These are phyloP conservation scores for Epistrophe eligans DNA, from an alignment of 2,888 invertebrate species.

Conservation along the genomic window DNA sequence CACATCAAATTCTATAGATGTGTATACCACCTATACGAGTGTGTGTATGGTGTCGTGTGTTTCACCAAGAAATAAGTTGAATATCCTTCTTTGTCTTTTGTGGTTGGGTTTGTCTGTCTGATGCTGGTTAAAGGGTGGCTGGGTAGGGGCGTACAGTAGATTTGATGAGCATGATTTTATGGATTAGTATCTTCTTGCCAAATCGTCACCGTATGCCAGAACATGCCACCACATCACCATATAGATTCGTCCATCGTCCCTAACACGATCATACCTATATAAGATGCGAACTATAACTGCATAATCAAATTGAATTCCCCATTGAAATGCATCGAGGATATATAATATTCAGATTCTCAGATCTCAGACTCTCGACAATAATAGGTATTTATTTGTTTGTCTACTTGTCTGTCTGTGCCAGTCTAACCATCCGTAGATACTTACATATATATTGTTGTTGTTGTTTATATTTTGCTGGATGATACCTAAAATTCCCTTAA, in stretches of 20 bases:
- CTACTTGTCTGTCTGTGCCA: slow-evolving; percentile 39
- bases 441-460: too few relatives aligned
- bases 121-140: background rate
- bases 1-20: slow-evolving; percentile 3
- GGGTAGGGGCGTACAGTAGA: background rate
- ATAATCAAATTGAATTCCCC: slow-evolving; percentile 70
- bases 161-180: slow-evolving; percentile 21
- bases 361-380: slow-evolving; percentile 51
- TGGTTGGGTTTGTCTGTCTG: slow-evolving; percentile 34
- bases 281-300: slow-evolving; percentile 32
- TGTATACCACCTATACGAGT: too few relatives aligned
- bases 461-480: slow-evolving; percentile 33
- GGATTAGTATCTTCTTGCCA: slow-evolving; percentile 32
- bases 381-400: slow-evolving; percentile 72
- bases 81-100: slow-evolving; percentile 50
- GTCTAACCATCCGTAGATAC: slow-evolving; percentile 49
- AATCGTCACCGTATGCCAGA: slow-evolving; percentile 32
- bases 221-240: background rate
- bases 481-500: slow-evolving; percentile 70
- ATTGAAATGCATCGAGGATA: slow-evolving; percentile 55
- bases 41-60: slow-evolving; percentile 1
- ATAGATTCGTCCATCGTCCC: background rate
- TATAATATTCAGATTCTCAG: slow-evolving; percentile 18
- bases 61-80: slow-evolving; percentile 53
- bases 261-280: background rate